phyloP scores from a whole-genome alignment of 2,888 invertebrate genomes.

The Argyresthia goedartella region DNA sequence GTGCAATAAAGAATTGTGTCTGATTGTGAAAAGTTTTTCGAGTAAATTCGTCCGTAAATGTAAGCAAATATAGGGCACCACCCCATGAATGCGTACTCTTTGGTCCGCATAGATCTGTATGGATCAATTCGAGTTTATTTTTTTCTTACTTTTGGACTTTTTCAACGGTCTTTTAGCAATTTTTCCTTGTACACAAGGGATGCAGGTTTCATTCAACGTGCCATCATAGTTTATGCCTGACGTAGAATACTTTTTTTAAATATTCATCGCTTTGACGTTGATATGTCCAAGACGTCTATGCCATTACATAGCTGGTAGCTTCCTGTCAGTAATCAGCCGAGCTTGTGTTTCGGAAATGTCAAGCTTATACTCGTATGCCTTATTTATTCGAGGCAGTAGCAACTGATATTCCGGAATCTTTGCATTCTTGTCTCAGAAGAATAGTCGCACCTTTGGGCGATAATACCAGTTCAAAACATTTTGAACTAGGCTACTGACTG shows the following conservation, averaged over 20 bases:
- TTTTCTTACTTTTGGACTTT: not conserved
- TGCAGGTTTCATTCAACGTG: not conserved
- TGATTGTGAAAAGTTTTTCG: conserved; percentile 3
- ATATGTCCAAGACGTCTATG: not conserved
- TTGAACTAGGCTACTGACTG: not conserved
- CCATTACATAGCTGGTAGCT: not conserved
- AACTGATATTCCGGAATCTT: not conserved
- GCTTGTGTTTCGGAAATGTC: not conserved
- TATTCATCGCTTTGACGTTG: not conserved
- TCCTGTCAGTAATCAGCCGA: no score
- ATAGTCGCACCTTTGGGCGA: not conserved
- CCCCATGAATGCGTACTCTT: conserved; percentile 3
- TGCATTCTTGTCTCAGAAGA: not conserved
- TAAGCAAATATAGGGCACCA: not conserved
- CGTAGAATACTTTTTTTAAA: not conserved
- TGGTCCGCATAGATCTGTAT: conserved; percentile 2
- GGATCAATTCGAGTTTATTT: not conserved
- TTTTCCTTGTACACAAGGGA: not conserved
- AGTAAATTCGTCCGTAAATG: conserved; percentile 1
- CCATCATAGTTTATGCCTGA: not conserved
- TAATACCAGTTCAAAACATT: not conserved
- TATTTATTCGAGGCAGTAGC: not conserved
- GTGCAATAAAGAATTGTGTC: no score
- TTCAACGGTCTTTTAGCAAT: not conserved
- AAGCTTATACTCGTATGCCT: not conserved